These are phyloP conservation scores for Eristalis pertinax DNA, from an alignment of 2,888 invertebrate species.

Conservation along the genomic window DNA sequence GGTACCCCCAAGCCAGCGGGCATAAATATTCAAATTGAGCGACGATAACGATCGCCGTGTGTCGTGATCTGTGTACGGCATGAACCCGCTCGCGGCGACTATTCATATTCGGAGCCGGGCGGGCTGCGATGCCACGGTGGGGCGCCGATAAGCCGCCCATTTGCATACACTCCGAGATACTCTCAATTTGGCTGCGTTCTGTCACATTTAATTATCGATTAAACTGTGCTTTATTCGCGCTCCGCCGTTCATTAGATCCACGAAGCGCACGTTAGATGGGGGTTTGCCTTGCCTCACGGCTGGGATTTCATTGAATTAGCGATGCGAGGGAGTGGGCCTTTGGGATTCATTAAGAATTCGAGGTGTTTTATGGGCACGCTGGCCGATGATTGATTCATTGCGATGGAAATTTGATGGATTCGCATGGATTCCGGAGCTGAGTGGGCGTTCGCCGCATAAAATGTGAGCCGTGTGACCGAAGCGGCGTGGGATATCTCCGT, in stretches of 20 bases:
- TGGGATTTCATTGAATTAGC: background rate
- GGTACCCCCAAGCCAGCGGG: background rate
- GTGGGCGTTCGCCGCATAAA: too few species aligned
- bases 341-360: background rate
- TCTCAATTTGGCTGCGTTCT: slow-evolving; percentile 17
- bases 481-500: background rate
- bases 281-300: background rate
- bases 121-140: slow-evolving; percentile 11
- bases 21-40: slow-evolving; percentile 67
- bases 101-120: slow-evolving; percentile 30
- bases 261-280: background rate
- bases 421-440: background rate
- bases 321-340: background rate
- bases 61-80: slow-evolving; percentile 67
- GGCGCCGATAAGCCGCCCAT: background rate
- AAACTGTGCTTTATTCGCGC: slow-evolving; percentile 9
- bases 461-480: background rate
- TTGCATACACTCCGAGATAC: background rate
- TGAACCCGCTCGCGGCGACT: slow-evolving; percentile 44
- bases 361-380: background rate
- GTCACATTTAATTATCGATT: slow-evolving; percentile 36
- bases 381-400: background rate
- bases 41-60: slow-evolving; percentile 58
- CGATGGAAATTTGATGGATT: background rate
- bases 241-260: slow-evolving; percentile 7